phyloP scores from a whole-genome alignment of 2,113 vertebrate genomes.

The Budorcas taxicolor region DNA sequence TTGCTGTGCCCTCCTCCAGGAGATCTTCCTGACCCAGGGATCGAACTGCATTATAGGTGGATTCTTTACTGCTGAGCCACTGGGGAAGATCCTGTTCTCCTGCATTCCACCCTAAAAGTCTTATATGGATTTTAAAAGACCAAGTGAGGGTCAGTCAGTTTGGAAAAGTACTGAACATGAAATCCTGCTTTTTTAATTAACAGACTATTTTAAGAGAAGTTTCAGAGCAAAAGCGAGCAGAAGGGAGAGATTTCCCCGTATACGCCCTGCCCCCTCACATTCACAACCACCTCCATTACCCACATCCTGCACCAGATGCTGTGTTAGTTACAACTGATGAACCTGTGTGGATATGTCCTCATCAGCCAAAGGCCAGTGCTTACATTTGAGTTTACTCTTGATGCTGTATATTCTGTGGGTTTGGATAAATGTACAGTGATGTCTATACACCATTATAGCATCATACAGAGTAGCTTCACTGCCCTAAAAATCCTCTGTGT shows the following conservation, averaged over 20 bases:
- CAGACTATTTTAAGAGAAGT: background rate
- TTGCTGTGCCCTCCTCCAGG: background rate
- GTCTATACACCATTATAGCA: background rate
- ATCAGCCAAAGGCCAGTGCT: background rate
- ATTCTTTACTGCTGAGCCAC: background rate
- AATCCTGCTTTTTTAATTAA: background rate
- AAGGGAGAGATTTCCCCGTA: background rate
- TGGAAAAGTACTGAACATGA: background rate
- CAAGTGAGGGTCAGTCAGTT: too few relatives aligned
- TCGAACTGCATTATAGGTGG: background rate
- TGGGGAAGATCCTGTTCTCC: background rate
- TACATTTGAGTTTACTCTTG: too few relatives aligned
- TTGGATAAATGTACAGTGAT: background rate
- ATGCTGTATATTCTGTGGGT: background rate
- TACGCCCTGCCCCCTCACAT: fast-evolving
- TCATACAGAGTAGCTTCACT: fast-evolving
- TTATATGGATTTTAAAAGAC: background rate
- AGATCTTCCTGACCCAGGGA: background rate
- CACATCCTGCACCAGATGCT: fast-evolving
- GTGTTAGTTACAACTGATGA: background rate
- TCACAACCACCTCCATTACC: background rate
- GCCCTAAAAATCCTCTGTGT: background rate
- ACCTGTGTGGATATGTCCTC: fast-evolving
- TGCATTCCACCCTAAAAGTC: background rate
- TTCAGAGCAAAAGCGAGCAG: background rate